Conservation (phyloP, 2,888 invertebrate species). For the Panopea generosa region DNA sequence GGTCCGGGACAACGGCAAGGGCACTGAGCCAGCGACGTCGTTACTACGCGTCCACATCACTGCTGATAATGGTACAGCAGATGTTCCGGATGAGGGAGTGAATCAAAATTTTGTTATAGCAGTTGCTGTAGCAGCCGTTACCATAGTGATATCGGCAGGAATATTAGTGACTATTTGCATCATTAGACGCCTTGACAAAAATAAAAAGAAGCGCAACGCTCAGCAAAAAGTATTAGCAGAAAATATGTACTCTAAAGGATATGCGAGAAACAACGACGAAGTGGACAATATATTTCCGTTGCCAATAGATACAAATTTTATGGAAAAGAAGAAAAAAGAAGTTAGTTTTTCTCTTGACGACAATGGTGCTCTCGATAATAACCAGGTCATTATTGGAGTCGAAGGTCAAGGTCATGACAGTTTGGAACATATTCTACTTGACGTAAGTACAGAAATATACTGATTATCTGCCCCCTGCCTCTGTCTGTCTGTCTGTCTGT, state of each 20-base stretch:
- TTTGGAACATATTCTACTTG: constrained; percentile 51
- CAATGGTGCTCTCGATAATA: constrained; percentile 12
- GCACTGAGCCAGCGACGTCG: constrained; percentile 33
- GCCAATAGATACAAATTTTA: constrained; percentile 53
- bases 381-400: constrained; percentile 14
- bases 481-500: no score
- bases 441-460: constrained; percentile 44
- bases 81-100: constrained; percentile 21
- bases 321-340: constrained; percentile 67
- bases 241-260: constrained; percentile 58
- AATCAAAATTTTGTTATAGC: constrained; percentile 65
- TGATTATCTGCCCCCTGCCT: no score
- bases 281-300: constrained; percentile 62
- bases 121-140: constrained; percentile 59
- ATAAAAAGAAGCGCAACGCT: constrained; percentile 35
- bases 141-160: constrained; percentile 61
- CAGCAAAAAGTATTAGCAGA: constrained; percentile 53
- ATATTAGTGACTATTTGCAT: constrained; percentile 68
- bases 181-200: constrained; percentile 61
- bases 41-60: constrained; percentile 49
- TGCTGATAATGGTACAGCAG: constrained; percentile 39
- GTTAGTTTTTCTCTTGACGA: constrained; percentile 67
- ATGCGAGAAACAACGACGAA: constrained; percentile 57
- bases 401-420: constrained; percentile 47
- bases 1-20: constrained; percentile 57